Base-by-base conservation (phyloP, 1,140 invertebrate genomes). In the Papilio xuthus region DNA sequence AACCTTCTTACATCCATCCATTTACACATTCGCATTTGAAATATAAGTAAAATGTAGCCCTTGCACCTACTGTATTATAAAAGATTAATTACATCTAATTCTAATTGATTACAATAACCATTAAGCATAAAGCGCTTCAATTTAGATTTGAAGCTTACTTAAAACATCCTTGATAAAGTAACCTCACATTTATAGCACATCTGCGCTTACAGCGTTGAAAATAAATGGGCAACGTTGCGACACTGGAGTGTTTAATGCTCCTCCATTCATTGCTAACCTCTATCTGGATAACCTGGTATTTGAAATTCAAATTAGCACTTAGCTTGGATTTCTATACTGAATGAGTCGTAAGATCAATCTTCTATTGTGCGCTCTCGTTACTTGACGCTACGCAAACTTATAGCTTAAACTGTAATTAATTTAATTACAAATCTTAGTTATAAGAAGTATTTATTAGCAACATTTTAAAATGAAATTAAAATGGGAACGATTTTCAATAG, bases 271-370 rank as follows among this genome's bases (percentile, higher is more conserved):
- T 82, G 82, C 82, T 85, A 86, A 89, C 86, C 85, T 84, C 84
- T 80, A 87, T 87, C 86, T 84, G 85, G 85, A 84, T 89, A 88
- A 87, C 86, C 78, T 81, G 80, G 82, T 85, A 89, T 89, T 89
- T 88, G 88, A 88, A 89, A 89, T 88, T 88, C 86, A 86, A 88
- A 89, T 89, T 83, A 83, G 72, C 80, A 81, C 82, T 84, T 83
- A 82, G 83, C 79, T 81, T 80, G 81, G 75, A 81, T 78, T 81
- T 78, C 75, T 44, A 63, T 50, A 78, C 69, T 80, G 74, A 82
- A 80, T 80, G 77, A 82, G 60, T 79, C 79, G 44, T 69, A 79
- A 83, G 78, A 81, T 79, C 80, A 80, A 76, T 56, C 26, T 23
- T 10, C 74, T 47, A 76, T 76, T 76, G 74, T 76, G 6, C 8